Percentiles rank a stretch among this genome's conserved stretches.
phyloP scores from a whole-genome alignment of 1,140 invertebrate species.

The Sarcophaga peregrina region DNA sequence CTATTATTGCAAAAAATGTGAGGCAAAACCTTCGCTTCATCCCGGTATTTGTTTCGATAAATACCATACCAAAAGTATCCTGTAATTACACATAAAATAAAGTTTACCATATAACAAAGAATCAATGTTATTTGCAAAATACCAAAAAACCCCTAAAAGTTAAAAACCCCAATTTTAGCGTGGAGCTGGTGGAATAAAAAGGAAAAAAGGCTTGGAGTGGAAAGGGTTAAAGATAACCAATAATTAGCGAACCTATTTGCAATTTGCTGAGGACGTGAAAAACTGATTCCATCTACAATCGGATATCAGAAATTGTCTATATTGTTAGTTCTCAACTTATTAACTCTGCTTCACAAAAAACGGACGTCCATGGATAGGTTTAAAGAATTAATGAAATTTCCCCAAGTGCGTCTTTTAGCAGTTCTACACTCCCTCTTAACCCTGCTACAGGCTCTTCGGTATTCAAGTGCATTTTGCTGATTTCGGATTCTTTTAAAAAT shows the following conservation, averaged over 20 bases:
- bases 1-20: too few relatives aligned
- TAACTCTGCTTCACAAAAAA: neutral
- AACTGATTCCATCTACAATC: neutral
- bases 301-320: neutral
- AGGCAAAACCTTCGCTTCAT: too few relatives aligned
- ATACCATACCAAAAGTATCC: too few relatives aligned
- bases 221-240: neutral
- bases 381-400: neutral
- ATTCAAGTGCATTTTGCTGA: neutral
- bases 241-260: neutral
- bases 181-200: too few relatives aligned
- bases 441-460: neutral
- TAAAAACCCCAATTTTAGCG: too few relatives aligned
- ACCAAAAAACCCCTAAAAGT: too few relatives aligned
- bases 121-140: too few relatives aligned
- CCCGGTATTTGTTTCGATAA: too few relatives aligned
- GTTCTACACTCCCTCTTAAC: neutral
- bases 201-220: too few relatives aligned
- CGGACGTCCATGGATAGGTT: slow-evolving; percentile 8
- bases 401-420: neutral
- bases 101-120: too few relatives aligned
- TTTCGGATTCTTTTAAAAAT: neutral
- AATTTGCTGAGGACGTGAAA: neutral
- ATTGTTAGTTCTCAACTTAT: neutral
- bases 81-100: too few relatives aligned